Percentiles rank a stretch among this genome's conserved stretches.
Conservation (phyloP, 2,113 vertebrate species). For the Oreamnos americanus region DNA sequence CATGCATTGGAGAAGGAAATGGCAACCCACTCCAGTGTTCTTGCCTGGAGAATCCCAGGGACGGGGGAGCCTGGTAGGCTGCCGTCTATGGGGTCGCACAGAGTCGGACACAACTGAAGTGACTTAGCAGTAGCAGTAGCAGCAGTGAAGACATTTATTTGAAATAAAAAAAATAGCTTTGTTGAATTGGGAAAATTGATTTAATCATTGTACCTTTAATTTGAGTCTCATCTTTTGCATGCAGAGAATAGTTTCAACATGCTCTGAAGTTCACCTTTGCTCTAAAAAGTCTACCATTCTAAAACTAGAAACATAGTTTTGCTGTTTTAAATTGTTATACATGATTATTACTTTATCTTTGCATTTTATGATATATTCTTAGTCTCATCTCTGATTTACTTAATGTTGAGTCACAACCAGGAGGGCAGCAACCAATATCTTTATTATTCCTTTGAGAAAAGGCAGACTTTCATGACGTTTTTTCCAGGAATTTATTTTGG, state of each 20-base stretch:
- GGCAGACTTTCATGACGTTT: not conserved
- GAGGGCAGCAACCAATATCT: not conserved
- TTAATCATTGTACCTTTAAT: not conserved
- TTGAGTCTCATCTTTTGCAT: not conserved
- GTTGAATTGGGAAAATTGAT: not conserved
- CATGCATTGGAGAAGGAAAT: too few relatives aligned
- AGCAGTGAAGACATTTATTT: not conserved
- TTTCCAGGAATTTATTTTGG: constrained; percentile 37
- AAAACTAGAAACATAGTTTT: not conserved
- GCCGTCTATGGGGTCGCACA: too few relatives aligned
- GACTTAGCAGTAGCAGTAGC: too few relatives aligned
- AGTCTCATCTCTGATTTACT: not conserved
- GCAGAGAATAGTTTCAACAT: not conserved
- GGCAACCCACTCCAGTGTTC: too few relatives aligned
- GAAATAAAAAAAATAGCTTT: not conserved
- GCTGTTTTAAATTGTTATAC: not conserved
- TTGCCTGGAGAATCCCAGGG: too few relatives aligned
- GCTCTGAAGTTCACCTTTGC: not conserved
- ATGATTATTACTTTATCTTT: not conserved
- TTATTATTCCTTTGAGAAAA: constrained; percentile 12
- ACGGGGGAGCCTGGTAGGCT: too few relatives aligned
- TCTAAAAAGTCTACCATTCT: not conserved
- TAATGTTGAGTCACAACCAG: not conserved
- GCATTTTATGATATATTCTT: not conserved
- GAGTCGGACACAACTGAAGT: too few relatives aligned